These are phyloP conservation scores for Elgaria multicarinata DNA, from an alignment of 2,113 vertebrate genomes.

Conservation along the genomic window DNA sequence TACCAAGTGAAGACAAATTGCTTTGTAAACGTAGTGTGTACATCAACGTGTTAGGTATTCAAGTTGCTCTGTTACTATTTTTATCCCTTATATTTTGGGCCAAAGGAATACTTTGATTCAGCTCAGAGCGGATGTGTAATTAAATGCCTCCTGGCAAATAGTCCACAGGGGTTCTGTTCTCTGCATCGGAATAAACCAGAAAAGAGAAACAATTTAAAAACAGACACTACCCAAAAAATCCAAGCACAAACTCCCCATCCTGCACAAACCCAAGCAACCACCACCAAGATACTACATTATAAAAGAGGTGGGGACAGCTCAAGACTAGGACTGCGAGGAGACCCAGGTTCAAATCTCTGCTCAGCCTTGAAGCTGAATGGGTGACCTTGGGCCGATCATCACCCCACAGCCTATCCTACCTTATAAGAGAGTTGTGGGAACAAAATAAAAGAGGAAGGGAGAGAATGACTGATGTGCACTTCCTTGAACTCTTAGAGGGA, in stretches of 20 bases:
- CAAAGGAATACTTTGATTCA: constrained; percentile 44
- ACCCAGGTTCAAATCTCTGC: not conserved
- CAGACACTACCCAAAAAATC: not conserved
- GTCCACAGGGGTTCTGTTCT: constrained; percentile 37
- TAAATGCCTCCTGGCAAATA: not conserved
- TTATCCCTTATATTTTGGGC: not conserved
- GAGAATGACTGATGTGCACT: not conserved
- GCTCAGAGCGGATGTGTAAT: constrained; percentile 39
- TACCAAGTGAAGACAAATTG: not conserved
- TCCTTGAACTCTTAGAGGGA: not conserved
- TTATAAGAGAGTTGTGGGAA: not conserved
- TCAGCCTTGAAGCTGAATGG: not conserved
- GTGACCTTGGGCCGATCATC: not conserved
- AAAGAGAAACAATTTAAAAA: not conserved
- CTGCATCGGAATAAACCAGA: constrained; percentile 47
- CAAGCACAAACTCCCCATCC: not conserved
- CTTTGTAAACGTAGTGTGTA: rapidly evolving
- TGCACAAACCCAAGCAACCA: not conserved
- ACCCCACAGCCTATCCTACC: not conserved
- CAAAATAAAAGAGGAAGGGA: not conserved
- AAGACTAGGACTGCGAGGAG: not conserved
- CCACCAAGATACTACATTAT: not conserved
- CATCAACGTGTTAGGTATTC: constrained; percentile 37
- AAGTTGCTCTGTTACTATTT: constrained; percentile 7
- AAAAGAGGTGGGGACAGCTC: not conserved